Conservation (phyloP, 2,113 vertebrate genomes). For the Oriolus oriolus region DNA sequence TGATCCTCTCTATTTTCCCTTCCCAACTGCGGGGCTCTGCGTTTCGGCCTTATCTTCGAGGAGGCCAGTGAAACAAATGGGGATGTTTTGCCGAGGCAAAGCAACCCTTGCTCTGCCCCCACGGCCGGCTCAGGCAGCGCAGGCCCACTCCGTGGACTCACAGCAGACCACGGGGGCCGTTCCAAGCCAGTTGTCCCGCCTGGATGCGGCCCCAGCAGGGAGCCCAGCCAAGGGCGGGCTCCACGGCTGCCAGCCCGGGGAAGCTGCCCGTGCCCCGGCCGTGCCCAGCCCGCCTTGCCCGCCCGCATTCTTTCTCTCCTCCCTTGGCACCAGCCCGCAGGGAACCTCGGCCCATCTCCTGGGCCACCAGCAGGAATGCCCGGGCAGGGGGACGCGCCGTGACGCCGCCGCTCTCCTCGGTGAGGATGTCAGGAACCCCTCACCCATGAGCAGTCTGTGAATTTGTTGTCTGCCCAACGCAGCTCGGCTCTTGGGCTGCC, state of each 20-base stretch:
- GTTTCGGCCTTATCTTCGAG: not conserved
- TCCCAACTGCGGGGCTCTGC: not conserved
- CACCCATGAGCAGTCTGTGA: not conserved
- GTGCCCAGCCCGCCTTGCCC: not conserved
- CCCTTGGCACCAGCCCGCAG: not conserved
- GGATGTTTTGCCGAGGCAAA: not conserved
- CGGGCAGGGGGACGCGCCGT: not conserved
- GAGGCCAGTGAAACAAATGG: not conserved
- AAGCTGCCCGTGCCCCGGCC: not conserved
- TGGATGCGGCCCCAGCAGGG: not conserved
- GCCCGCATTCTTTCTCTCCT: not conserved
- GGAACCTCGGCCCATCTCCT: not conserved
- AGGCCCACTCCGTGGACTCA: not conserved
- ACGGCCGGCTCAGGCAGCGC: rapidly evolving
- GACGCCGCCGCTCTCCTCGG: not conserved
- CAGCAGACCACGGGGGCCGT: not conserved
- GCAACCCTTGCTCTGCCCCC: not conserved
- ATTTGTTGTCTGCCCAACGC: not conserved
- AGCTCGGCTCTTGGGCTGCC: not conserved
- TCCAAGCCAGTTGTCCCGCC: not conserved
- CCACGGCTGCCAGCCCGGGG: not conserved
- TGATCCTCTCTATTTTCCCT: constrained; percentile 10
- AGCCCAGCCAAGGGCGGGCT: not conserved
- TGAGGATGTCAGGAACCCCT: not conserved
- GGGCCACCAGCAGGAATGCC: not conserved